These are phyloP conservation scores for Panulirus ornatus DNA, from an alignment of 1,140 invertebrate species.

Conservation along the genomic window DNA sequence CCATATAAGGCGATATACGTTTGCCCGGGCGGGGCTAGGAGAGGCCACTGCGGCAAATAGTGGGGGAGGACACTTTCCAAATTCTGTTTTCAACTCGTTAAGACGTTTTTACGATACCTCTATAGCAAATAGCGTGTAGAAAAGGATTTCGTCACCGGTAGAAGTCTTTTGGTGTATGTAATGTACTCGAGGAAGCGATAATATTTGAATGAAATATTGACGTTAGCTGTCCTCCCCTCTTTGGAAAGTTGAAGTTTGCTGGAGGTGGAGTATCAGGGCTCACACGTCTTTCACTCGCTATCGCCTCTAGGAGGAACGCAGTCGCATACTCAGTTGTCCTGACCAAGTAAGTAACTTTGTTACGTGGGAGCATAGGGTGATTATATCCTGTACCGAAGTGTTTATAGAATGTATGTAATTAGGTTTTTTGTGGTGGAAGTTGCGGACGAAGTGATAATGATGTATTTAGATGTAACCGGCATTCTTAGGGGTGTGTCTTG, in stretches of 20 bases:
- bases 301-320: slow-evolving; percentile 5
- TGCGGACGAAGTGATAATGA: neutral
- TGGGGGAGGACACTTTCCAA: neutral
- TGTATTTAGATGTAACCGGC: neutral
- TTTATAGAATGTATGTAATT: neutral
- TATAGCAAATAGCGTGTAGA: neutral
- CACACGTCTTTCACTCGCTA: slow-evolving; percentile 38
- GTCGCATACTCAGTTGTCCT: slow-evolving; percentile 1
- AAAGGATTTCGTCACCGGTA: neutral
- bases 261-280: slow-evolving; percentile 20
- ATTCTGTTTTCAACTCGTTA: neutral
- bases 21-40: slow-evolving; percentile 40
- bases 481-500: neutral
- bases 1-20: slow-evolving; percentile 62
- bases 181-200: neutral
- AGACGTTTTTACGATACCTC: neutral
- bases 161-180: neutral
- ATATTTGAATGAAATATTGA: neutral
- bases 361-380: neutral
- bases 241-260: slow-evolving; percentile 26
- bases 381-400: neutral
- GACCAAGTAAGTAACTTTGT: slow-evolving; percentile 10
- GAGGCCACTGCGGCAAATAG: slow-evolving; percentile 51
- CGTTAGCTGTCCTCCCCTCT: slow-evolving; percentile 30
- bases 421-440: too few species aligned